These are phyloP conservation scores for Lepidiolamprologus cunningtoni DNA, from an alignment of 2,113 vertebrate species.

Conservation along the genomic window DNA sequence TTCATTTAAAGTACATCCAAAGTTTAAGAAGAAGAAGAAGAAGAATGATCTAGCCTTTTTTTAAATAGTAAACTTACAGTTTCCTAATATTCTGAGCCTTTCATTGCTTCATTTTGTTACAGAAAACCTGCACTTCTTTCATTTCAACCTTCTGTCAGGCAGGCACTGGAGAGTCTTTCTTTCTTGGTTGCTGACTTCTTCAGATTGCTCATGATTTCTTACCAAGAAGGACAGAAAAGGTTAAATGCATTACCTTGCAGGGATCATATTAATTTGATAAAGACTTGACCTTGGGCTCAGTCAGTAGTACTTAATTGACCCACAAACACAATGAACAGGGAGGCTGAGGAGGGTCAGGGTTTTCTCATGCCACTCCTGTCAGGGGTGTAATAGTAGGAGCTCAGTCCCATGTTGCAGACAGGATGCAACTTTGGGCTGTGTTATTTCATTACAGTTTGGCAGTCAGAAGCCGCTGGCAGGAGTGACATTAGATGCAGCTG, in stretches of 20 bases:
- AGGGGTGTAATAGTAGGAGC: not conserved
- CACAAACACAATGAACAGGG: conserved; percentile 2
- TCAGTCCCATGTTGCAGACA: conserved; percentile 12
- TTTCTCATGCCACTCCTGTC: conserved; percentile 49
- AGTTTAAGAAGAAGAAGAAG: not conserved
- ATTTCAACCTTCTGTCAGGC: not conserved
- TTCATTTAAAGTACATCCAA: not conserved
- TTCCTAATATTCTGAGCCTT: not conserved
- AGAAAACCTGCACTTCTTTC: not conserved
- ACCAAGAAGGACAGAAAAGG: not conserved
- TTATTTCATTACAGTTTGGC: conserved; percentile 40
- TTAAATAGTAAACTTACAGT: not conserved
- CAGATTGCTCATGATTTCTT: not conserved
- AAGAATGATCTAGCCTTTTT: not conserved
- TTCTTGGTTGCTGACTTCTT: not conserved
- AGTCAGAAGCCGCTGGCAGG: not conserved
- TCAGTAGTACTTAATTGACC: conserved; percentile 42
- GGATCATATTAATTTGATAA: conserved; percentile 28
- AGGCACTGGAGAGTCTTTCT: not conserved
- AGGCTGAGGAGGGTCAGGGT: conserved; percentile 30
- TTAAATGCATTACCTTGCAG: conserved; percentile 22
- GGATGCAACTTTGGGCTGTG: conserved; percentile 10
- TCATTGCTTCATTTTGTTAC: not conserved
- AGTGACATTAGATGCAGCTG: not conserved
- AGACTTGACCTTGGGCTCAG: conserved; percentile 38